Percentiles rank a stretch among this genome's conserved stretches.
Evolutionary conservation across 1,140 invertebrate species (phyloP).

Genomic region (Luehdorfia chinensis): DNA sequence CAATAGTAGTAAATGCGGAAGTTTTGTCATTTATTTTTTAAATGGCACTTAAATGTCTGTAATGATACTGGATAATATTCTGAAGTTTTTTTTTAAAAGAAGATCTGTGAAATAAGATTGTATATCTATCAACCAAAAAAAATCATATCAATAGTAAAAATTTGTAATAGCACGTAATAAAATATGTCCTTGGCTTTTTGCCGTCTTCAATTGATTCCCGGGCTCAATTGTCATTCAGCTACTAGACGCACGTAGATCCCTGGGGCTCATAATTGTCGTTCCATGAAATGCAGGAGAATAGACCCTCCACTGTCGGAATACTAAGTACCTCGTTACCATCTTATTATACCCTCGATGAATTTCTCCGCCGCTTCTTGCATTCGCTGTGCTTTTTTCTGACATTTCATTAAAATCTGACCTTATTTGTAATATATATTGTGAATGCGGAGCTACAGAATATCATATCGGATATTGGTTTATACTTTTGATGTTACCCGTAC

Average conservation of each 20-base stretch:
- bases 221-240: slow-evolving; percentile 60
- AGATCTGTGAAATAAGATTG: no score
- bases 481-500: no score
- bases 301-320: slow-evolving; percentile 61
- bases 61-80: no score
- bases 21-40: no score
- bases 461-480: no score
- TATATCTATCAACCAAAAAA: no score
- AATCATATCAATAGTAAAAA: slow-evolving; percentile 8
- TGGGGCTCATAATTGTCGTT: slow-evolving; percentile 63
- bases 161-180: slow-evolving; percentile 32
- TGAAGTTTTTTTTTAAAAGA: no score
- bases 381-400: slow-evolving; percentile 38
- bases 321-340: slow-evolving; percentile 67
- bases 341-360: slow-evolving; percentile 50
- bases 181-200: slow-evolving; percentile 21
- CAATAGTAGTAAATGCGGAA: no score
- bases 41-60: no score
- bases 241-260: slow-evolving; percentile 49
- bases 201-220: slow-evolving; percentile 62
- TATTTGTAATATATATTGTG: slow-evolving; percentile 23
- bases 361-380: slow-evolving; percentile 30
- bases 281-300: slow-evolving; percentile 72
- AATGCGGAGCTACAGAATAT: neutral
- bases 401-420: slow-evolving; percentile 41